These are phyloP conservation scores for Metalampra italica DNA, from an alignment of 2,888 invertebrate genomes.

Conservation along the genomic window DNA sequence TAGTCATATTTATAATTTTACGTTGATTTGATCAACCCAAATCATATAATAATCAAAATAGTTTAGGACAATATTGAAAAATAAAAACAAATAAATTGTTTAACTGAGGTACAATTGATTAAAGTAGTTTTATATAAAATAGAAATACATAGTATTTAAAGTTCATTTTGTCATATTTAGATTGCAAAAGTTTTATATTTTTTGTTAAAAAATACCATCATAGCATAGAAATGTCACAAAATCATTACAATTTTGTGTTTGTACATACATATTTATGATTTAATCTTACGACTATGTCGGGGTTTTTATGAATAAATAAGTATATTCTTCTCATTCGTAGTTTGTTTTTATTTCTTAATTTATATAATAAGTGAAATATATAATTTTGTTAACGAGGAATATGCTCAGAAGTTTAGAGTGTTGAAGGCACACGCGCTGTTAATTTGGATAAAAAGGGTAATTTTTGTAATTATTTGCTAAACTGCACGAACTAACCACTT, in stretches of 20 bases:
- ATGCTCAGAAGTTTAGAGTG: conserved; percentile 1
- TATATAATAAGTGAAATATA: conserved; percentile 13
- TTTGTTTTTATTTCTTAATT: conserved; percentile 63
- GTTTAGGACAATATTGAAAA: conserved; percentile 49
- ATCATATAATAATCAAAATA: conserved; percentile 28
- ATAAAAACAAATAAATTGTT: conserved; percentile 35
- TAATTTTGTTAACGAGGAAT: conserved; percentile 20
- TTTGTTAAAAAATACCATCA: conserved; percentile 17
- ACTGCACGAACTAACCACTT: conserved; percentile 3
- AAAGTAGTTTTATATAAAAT: conserved; percentile 38
- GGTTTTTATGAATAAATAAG: conserved; percentile 67
- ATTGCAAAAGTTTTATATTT: conserved; percentile 15
- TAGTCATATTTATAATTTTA: conserved; percentile 26
- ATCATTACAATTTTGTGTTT: conserved; percentile 28
- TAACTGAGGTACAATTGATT: conserved; percentile 52
- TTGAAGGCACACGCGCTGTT: conserved; percentile 1
- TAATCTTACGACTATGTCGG: conserved; percentile 45
- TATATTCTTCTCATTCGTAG: conserved; percentile 65
- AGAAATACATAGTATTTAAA: conserved; percentile 21
- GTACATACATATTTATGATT: conserved; percentile 39
- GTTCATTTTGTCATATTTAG: conserved; percentile 20
- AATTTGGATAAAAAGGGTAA: conserved; percentile 9
- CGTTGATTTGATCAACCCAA: conserved; percentile 39
- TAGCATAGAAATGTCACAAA: conserved; percentile 8
- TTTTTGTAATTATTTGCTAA: conserved; percentile 2